Conservation (phyloP, 2,797 vertebrate genomes). For the Linurgus olivaceus region DNA sequence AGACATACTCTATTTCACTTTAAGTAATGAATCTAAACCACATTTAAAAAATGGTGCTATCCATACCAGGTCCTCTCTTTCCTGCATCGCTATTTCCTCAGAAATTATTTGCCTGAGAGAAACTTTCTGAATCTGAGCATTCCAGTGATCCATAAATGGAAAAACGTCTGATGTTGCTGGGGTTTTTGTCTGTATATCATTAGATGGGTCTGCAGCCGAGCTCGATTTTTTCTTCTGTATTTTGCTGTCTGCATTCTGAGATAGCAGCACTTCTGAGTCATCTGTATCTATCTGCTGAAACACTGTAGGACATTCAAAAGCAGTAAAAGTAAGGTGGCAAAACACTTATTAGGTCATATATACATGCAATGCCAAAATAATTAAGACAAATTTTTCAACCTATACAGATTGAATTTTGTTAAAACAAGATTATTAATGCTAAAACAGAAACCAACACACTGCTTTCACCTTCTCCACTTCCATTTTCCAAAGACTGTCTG, state of each 20-base stretch:
- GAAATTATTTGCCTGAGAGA: conserved; percentile 94
- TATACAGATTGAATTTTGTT: background rate
- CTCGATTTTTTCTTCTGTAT: conserved; percentile 34
- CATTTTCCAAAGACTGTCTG: background rate
- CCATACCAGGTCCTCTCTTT: conserved; percentile 86
- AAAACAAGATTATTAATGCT: background rate
- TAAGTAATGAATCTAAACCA: background rate
- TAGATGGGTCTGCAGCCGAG: background rate
- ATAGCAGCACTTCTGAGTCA: conserved; percentile 58
- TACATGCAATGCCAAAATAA: background rate
- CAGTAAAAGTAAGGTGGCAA: conserved; percentile 24
- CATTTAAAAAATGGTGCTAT: background rate
- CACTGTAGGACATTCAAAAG: conserved; percentile 63
- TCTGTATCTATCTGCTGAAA: conserved; percentile 57
- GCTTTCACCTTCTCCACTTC: background rate
- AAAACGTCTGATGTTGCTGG: conserved; percentile 57
- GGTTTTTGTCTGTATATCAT: background rate
- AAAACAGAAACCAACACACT: background rate
- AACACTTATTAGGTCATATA: background rate
- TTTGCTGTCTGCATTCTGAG: conserved; percentile 63
- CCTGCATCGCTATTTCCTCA: conserved; percentile 90
- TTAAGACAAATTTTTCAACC: background rate
- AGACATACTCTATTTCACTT: background rate
- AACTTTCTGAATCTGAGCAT: conserved; percentile 79
- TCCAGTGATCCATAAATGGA: conserved; percentile 92